These are phyloP conservation scores for Xiphophorus couchianus DNA, from an alignment of 2,113 vertebrate species.

Conservation along the genomic window DNA sequence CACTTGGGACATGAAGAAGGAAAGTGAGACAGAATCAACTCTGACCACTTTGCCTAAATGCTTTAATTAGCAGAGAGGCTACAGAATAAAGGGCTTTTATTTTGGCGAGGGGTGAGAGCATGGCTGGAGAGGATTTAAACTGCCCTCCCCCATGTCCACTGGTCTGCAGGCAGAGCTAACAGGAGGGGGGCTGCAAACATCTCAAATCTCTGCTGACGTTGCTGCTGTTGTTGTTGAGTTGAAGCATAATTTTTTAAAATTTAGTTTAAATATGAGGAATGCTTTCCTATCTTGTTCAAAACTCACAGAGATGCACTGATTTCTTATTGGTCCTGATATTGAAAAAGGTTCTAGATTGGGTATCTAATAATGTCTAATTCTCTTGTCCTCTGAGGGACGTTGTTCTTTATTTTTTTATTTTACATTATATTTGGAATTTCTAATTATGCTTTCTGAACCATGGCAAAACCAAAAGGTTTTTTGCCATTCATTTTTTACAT, in stretches of 20 bases:
- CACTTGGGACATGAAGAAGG: neutral
- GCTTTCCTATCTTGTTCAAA: neutral
- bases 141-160: neutral
- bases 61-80: conserved; percentile 60
- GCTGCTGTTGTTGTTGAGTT: neutral
- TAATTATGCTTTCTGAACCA: too few relatives aligned
- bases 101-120: neutral
- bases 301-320: too few relatives aligned
- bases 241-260: neutral
- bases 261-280: too few relatives aligned
- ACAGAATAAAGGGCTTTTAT: neutral
- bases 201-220: neutral
- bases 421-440: too few relatives aligned
- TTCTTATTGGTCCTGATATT: too few relatives aligned
- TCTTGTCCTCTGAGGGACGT: too few relatives aligned
- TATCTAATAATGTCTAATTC: too few relatives aligned
- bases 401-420: too few relatives aligned
- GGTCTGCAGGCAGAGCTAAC: neutral
- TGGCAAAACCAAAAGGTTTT: too few relatives aligned
- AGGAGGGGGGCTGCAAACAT: neutral
- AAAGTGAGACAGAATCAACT: neutral
- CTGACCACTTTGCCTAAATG: conserved; percentile 33
- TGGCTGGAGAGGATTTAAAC: neutral
- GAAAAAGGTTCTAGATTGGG: too few relatives aligned
- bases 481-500: too few relatives aligned